A percentile compares a stretch with the other conserved stretches of the same genome.
Conservation (phyloP, 1,140 invertebrate species). For the Pseudoatta argentina region DNA sequence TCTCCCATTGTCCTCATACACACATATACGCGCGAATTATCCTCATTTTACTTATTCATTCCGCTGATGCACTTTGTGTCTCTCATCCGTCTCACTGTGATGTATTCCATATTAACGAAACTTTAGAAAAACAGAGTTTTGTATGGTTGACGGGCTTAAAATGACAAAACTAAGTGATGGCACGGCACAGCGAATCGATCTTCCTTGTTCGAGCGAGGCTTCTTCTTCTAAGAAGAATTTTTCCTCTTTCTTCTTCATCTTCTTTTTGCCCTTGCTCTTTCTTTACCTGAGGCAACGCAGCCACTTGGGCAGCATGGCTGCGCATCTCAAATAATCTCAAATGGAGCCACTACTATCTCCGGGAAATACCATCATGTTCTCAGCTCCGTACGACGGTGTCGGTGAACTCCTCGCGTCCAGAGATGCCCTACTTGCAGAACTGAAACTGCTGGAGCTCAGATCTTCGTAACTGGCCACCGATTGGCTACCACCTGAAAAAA, state of each 20-base stretch:
- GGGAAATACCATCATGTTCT: slow-evolving; percentile 92
- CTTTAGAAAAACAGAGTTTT: slow-evolving; percentile 22
- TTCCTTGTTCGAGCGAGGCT: not conserved
- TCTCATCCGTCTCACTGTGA: not conserved
- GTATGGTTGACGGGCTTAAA: not conserved
- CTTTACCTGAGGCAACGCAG: slow-evolving; percentile 82
- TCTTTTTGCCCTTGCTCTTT: not conserved
- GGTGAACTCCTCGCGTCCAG: slow-evolving; percentile 92
- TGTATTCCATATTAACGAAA: not conserved
- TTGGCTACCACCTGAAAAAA: slow-evolving; percentile 87
- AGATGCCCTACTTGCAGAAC: slow-evolving; percentile 92
- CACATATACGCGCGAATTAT: not conserved
- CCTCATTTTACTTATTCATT: not conserved
- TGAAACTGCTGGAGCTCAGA: slow-evolving; percentile 93
- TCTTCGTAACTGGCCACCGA: slow-evolving; percentile 90
- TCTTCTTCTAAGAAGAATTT: slow-evolving; percentile 22
- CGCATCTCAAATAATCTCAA: slow-evolving; percentile 85
- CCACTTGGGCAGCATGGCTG: slow-evolving; percentile 79
- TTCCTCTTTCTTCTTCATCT: not conserved
- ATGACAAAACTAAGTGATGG: slow-evolving; percentile 9
- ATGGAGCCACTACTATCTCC: slow-evolving; percentile 91
- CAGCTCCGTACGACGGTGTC: slow-evolving; percentile 89
- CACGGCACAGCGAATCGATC: not conserved
- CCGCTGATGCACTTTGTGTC: not conserved
- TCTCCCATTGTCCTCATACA: not conserved